A percentile compares a stretch with the other conserved stretches of the same genome.
phyloP scores from a whole-genome alignment of 2,797 vertebrate genomes.

The Anableps anableps region DNA sequence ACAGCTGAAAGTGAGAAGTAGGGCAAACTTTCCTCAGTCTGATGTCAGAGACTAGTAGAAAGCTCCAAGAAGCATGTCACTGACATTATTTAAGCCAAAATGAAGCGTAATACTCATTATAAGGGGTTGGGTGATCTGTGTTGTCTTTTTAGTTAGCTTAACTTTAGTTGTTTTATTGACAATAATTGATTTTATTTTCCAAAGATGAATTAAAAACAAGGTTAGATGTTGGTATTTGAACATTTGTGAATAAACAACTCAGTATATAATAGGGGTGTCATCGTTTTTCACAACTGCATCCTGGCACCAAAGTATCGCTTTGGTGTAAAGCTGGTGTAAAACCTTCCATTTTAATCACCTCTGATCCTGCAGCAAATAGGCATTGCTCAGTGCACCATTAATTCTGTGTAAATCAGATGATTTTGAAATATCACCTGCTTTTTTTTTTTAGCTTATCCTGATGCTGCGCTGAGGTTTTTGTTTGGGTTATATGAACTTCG shows the following conservation, averaged over 20 bases:
- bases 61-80: background rate
- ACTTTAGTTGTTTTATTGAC: background rate
- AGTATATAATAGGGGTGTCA: too few relatives aligned
- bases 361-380: background rate
- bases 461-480: background rate
- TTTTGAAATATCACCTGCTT: background rate
- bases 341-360: background rate
- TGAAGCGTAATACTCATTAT: too few relatives aligned
- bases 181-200: background rate
- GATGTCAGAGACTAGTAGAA: too few relatives aligned
- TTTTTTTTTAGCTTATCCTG: background rate
- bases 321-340: background rate
- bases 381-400: background rate
- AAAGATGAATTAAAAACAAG: background rate
- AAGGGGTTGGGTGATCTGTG: too few relatives aligned
- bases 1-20: too few relatives aligned
- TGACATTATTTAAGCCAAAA: background rate
- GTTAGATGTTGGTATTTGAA: too few relatives aligned
- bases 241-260: too few relatives aligned
- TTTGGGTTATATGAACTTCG: background rate
- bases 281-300: background rate
- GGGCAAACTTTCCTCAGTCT: too few relatives aligned
- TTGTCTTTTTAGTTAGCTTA: too few relatives aligned
- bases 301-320: background rate
- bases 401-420: background rate